A percentile compares a stretch with the other conserved stretches of the same genome.
Evolutionary conservation across 2,888 invertebrate species (phyloP).

Genomic region (Standfussiana lucernea): DNA sequence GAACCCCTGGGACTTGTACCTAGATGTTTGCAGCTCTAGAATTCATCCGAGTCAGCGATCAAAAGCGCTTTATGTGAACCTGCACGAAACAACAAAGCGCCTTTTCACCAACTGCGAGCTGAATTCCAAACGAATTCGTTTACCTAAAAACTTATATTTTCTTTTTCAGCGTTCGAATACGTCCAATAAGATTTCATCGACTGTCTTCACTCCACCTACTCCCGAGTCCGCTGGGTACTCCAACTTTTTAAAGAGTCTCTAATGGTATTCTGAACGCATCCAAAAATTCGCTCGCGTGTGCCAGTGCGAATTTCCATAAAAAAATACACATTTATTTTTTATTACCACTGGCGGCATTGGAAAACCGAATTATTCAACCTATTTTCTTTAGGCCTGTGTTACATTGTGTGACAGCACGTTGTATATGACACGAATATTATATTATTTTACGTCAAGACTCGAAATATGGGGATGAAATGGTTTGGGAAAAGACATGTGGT

Average conservation of each 20-base stretch:
- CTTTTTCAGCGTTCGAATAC: conserved; percentile 84
- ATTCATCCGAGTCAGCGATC: conserved; percentile 15
- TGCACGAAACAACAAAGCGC: conserved; percentile 31
- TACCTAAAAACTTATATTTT: conserved; percentile 24
- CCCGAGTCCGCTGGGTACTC: conserved; percentile 88
- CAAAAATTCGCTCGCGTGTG: conserved; percentile 69
- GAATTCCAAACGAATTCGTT: conserved; percentile 5
- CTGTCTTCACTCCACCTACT: conserved; percentile 86
- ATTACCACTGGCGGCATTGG: conserved; percentile 39
- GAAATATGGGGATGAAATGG: conserved; percentile 42
- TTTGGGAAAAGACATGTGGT: conserved; percentile 52
- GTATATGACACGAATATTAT: conserved; percentile 49
- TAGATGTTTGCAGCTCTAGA: conserved; percentile 10
- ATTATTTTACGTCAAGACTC: conserved; percentile 48
- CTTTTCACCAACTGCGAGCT: background rate
- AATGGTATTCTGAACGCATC: conserved; percentile 79
- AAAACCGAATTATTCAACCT: conserved; percentile 51
- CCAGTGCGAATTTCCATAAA: conserved; percentile 72
- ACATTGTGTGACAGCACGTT: conserved; percentile 47
- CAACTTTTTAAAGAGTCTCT: conserved; percentile 88
- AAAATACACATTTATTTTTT: conserved; percentile 38
- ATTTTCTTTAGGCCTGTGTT: conserved; percentile 51
- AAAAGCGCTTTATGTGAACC: conserved; percentile 13
- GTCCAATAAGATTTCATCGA: conserved; percentile 87
- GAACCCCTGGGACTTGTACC: background rate